Base-by-base conservation (phyloP, 2,797 vertebrate species). In the Helicolenus hilgendorfi region DNA sequence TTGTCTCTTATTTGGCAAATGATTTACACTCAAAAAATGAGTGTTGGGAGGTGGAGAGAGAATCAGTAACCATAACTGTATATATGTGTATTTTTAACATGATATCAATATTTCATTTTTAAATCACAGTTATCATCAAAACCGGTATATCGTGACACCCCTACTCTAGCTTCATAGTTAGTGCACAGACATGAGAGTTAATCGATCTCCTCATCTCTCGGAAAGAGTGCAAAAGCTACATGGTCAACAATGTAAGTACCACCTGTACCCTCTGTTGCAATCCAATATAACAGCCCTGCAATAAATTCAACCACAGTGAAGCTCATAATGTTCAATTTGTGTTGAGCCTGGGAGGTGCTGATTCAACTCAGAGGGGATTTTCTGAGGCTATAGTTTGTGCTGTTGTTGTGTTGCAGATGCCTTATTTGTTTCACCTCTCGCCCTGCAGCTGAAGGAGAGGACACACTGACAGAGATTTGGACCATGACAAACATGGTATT, bases 271-370 rank as follows among this genome's bases (percentile, higher is more conserved):
- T 81, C 35, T 38, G 58, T 26, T 68, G 67, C n/a, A 83, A 84
- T 85, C 60, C 69, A 74, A 85, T 87, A 79, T 64, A 84, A 87
- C 76, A 49, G 33, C 45, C 29, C 29, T 49, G 82, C 68, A 79
- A 89, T 88, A 86, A 90, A 90, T 81, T 72, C 56, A 67, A 60
- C 81, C 81, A 76, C 76, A 65, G 55, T 72, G 79, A 83, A 77
- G 71, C 81, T 83, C 85, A 83, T 92, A 82, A 92, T 89, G 78
- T 88, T 83, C 73, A 75, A 85, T 94, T 83, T 90, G 56, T 90
- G 77, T 83, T 73, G 82, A 86, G 71, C 55, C 56, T 55, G 72
- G 77, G 79, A 87, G 73, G 26, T 88, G 90, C 89, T 92, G 93
- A 94, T 78, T 84, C 87, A 90, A 87, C 92, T 84, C 70, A 78